Evolutionary conservation across 2,888 invertebrate species (phyloP).

Genomic region (Phlogophora meticulosa): DNA sequence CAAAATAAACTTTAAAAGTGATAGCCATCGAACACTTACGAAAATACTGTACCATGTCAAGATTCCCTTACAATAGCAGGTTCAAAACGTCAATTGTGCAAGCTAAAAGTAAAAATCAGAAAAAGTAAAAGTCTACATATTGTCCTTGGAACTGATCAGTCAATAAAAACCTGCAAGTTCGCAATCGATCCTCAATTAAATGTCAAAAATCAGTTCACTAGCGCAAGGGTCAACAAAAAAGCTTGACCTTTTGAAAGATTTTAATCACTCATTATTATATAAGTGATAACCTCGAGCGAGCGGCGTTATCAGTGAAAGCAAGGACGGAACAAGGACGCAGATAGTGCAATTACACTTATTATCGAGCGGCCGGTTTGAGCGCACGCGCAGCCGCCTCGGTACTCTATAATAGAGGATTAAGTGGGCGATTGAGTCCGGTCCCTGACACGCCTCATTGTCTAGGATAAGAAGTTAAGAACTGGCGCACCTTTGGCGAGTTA

Average conservation of each 20-base stretch:
- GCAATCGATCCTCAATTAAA: conserved; percentile 65
- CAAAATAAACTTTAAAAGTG: conserved; percentile 41
- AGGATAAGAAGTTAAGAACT: conserved; percentile 73
- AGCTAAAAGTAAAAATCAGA: conserved; percentile 55
- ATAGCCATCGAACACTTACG: conserved; percentile 43
- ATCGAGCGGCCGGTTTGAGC: conserved; percentile 75
- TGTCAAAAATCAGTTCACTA: conserved; percentile 76
- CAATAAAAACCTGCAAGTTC: conserved; percentile 47
- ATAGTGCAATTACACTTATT: conserved; percentile 86
- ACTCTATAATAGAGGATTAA: conserved; percentile 74
- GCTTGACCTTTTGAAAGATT: conserved; percentile 74
- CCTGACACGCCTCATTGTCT: conserved; percentile 82
- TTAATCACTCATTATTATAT: conserved; percentile 74
- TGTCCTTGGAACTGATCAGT: conserved; percentile 63
- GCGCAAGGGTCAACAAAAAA: conserved; percentile 69
- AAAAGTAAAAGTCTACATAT: conserved; percentile 62
- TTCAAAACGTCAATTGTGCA: conserved; percentile 42
- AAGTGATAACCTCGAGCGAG: conserved; percentile 76
- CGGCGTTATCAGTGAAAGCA: conserved; percentile 89
- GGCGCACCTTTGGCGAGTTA: conserved; percentile 60
- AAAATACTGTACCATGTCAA: conserved; percentile 39
- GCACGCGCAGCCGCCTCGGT: conserved; percentile 68
- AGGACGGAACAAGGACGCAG: conserved; percentile 87
- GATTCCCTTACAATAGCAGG: conserved; percentile 34
- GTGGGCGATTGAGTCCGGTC: conserved; percentile 77